Evolutionary conservation across 2,888 invertebrate genomes (phyloP).

Genomic region (Athetis lepigone): DNA sequence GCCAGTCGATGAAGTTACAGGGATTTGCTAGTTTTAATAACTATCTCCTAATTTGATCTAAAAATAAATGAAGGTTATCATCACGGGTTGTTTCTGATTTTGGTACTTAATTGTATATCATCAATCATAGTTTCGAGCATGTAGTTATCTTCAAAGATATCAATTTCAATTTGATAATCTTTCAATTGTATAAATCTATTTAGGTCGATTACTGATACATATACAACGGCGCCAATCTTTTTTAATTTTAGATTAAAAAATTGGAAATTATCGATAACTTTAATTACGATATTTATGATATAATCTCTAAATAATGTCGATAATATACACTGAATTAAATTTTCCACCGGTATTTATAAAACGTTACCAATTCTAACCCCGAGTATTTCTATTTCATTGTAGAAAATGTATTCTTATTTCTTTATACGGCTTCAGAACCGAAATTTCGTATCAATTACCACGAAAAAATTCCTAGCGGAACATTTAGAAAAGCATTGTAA

Average conservation of each 20-base stretch:
- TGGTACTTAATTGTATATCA: constrained; percentile 20
- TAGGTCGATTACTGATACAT: constrained; percentile 43
- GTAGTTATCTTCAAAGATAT: constrained; percentile 36
- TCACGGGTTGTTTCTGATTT: constrained; percentile 24
- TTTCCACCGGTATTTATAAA: neutral
- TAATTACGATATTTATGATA: constrained; percentile 28
- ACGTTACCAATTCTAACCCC: neutral
- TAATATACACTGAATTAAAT: neutral
- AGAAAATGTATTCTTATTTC: neutral
- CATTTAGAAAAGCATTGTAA: constrained; percentile 39
- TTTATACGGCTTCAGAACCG: neutral
- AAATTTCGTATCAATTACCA: constrained; percentile 16
- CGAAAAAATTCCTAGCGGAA: constrained; percentile 20
- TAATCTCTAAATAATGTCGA: constrained; percentile 10
- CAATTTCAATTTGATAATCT: constrained; percentile 33
- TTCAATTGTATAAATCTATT: constrained; percentile 37
- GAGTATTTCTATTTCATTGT: too few species aligned
- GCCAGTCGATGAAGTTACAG: too few species aligned
- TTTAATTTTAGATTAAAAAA: constrained; percentile 28
- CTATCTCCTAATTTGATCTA: neutral
- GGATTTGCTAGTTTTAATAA: too few species aligned
- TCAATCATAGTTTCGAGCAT: constrained; percentile 42
- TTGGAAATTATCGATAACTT: constrained; percentile 31
- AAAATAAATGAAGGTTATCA: neutral
- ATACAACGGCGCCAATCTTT: constrained; percentile 38